Evolutionary conservation across 2,113 vertebrate genomes (phyloP), one percentile per base, ranked within the genome.

Genomic region (Rissa tridactyla): DNA sequence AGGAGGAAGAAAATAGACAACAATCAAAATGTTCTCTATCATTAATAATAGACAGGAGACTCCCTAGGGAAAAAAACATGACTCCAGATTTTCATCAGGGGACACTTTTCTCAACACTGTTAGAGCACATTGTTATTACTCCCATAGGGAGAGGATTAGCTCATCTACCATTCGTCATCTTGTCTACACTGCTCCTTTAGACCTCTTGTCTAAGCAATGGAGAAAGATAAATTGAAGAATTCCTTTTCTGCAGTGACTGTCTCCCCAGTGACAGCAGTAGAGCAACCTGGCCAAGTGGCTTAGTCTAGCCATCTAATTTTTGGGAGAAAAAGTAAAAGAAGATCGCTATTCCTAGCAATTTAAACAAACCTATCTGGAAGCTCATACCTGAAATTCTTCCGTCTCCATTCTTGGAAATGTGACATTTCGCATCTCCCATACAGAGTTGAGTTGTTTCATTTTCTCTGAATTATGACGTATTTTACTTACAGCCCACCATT

Each of bases 71-170:
- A 71, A 90, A 70, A 94, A 15, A 6, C 4, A 1, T 32, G 36
- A 65, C 30, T 89, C 65, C 78, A 80, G 54, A 73, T 93, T 95
- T 96, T 85, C 62, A 92, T 75, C 47, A 77, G 42, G 92, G 75
- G 70, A 92, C 62, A 51, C 60, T 94, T 94, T 88, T 42, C 85
- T 64, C 71, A 44, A 19, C 26, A 30, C 21, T 52, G 19, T 57
- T 92, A 77, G 21, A 88, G 55, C 36, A 91, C 86, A 60, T 46
- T 77, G 15, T 81, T 94, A 84, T 78, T 84, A 78, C 42, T 82
- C 89, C 64, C 80, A 68, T 0, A 36, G n/a, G 80, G 64, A 83
- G 47, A 86, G 18, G 26, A 82, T 95, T 97, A 91, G 51, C 68
- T 95, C 72, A 95, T 94, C 60, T 68, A 64, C n/a, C 26, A 32